A percentile compares a stretch with the other conserved stretches of the same genome.
phyloP scores from a whole-genome alignment of 2,113 vertebrate genomes.

The Thamnaconus septentrionalis region DNA sequence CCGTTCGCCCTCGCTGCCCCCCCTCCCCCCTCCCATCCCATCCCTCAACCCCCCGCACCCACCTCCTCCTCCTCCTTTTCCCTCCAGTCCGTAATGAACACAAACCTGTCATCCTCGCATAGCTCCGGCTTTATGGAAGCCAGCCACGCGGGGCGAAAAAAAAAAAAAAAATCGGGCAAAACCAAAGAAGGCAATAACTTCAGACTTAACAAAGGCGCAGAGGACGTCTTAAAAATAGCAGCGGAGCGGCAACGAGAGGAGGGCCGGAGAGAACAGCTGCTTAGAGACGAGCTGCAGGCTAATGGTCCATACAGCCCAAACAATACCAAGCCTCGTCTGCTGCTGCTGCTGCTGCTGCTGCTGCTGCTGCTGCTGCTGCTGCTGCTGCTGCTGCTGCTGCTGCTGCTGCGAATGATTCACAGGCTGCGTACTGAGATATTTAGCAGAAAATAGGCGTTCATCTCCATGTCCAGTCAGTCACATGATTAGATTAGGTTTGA shows the following conservation, averaged over 20 bases:
- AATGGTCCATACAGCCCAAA: conserved; percentile 2
- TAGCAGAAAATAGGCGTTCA: no score
- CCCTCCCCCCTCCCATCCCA: neutral
- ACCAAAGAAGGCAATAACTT: conserved; percentile 61
- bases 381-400: no score
- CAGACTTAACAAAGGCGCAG: conserved; percentile 42
- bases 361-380: no score
- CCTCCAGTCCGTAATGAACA: conserved; percentile 45
- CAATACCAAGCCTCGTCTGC: no score
- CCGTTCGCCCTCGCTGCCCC: neutral
- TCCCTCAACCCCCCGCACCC: conserved; percentile 44
- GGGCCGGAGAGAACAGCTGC: conserved; percentile 25
- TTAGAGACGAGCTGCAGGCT: conserved; percentile 18
- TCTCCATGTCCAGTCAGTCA: no score
- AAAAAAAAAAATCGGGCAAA: conserved; percentile 1
- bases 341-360: no score
- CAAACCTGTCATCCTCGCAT: conserved; percentile 53
- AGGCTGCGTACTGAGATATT: no score
- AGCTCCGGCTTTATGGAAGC: conserved; percentile 15
- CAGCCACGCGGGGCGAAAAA: no score
- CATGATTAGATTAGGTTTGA: no score
- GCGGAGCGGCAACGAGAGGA: conserved; percentile 36
- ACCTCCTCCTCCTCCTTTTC: conserved; percentile 16
- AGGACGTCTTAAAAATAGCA: conserved; percentile 14
- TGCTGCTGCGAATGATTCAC: no score